phyloP scores from a whole-genome alignment of 2,113 vertebrate genomes.

The Benitochromis conjunctus region DNA sequence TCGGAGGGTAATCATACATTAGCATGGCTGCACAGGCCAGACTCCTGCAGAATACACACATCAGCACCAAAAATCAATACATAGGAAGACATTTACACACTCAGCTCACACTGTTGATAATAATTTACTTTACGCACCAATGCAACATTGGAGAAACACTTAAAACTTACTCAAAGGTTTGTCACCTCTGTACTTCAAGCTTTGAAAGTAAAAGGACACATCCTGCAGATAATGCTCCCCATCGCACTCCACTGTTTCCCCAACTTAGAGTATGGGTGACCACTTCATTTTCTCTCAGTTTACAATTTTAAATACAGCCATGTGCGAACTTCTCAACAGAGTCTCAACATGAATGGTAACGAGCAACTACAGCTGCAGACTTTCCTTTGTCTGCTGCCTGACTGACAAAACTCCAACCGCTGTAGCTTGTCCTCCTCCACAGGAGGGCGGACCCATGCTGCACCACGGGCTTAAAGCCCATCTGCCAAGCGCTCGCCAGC shows the following conservation, averaged over 20 bases:
- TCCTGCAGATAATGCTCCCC: not conserved
- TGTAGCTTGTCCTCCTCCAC: not conserved
- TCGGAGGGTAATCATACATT: conserved; percentile 94
- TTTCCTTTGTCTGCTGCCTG: not conserved
- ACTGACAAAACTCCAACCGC: not conserved
- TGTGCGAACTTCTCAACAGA: not conserved
- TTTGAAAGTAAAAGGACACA: not conserved
- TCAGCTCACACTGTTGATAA: not conserved
- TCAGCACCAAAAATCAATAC: not conserved
- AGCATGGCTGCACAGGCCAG: conserved; percentile 84
- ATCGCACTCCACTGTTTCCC: not conserved
- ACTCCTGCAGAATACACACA: conserved; percentile 43
- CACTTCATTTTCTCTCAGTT: not conserved
- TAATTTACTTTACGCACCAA: not conserved
- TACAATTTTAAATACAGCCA: not conserved
- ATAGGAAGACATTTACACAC: not conserved
- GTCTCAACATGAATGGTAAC: not conserved
- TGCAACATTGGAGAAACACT: not conserved
- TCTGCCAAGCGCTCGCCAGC: not conserved
- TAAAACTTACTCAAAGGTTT: not conserved
- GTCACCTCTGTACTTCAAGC: not conserved
- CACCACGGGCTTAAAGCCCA: not conserved
- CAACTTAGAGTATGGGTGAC: not conserved
- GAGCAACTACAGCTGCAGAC: not conserved
- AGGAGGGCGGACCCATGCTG: not conserved